A percentile compares a stretch with the other conserved stretches of the same genome.
Evolutionary conservation across 2,113 vertebrate species (phyloP).

Genomic region (Gnathonemus longibarbis): DNA sequence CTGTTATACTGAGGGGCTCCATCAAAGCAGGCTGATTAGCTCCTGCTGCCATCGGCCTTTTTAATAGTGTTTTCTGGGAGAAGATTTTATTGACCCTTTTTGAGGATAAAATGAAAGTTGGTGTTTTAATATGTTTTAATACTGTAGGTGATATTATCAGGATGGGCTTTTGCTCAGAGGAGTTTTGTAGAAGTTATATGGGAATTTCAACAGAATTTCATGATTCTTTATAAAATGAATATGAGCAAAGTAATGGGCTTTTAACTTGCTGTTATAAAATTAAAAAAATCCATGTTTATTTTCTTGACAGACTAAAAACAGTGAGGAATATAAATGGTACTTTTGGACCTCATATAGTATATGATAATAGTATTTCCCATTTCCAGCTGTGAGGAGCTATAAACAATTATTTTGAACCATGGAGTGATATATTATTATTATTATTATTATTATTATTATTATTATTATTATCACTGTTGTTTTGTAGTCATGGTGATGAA

Average conservation of each 20-base stretch:
- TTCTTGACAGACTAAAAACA: background rate
- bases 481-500: background rate
- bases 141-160: background rate
- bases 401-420: background rate
- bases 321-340: background rate
- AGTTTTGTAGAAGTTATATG: background rate
- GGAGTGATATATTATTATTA: background rate
- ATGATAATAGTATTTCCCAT: background rate
- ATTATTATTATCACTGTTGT: background rate
- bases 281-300: background rate
- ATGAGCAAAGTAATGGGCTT: background rate
- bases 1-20: background rate
- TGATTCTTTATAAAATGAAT: background rate
- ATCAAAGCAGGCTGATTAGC: conserved; percentile 23
- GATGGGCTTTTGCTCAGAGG: background rate
- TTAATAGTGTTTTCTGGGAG: conserved; percentile 9
- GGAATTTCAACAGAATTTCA: background rate
- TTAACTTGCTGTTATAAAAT: background rate
- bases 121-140: conserved; percentile 10
- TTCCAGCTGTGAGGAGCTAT: background rate
- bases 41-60: conserved; percentile 7
- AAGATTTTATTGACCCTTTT: conserved; percentile 11
- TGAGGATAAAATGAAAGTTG: conserved; percentile 15
- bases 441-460: background rate
- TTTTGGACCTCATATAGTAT: background rate